Percentiles rank a stretch among this genome's conserved stretches.
Evolutionary conservation across 1,140 invertebrate species (phyloP).

Genomic region (Drosophila setifemur): DNA sequence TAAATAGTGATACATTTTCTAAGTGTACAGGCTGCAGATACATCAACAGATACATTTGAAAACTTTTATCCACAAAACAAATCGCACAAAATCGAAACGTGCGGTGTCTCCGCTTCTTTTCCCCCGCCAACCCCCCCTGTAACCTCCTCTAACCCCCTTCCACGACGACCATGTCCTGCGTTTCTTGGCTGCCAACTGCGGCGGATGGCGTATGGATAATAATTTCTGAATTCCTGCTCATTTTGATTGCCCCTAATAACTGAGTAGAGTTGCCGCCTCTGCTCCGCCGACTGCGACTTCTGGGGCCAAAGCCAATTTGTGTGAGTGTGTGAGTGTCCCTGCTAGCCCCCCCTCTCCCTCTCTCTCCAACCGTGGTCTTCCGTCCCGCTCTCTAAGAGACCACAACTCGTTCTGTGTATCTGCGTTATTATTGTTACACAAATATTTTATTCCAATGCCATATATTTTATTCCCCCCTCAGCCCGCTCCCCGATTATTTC

Average conservation of each 20-base stretch:
- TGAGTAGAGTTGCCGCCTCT: constrained; percentile 75
- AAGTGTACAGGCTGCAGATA: constrained; percentile 2
- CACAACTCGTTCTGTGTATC: constrained; percentile 28
- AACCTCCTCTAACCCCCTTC: neutral
- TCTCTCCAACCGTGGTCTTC: too few relatives aligned
- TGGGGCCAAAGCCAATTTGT: constrained; percentile 54
- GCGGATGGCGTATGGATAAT: constrained; percentile 69
- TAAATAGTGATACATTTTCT: too few relatives aligned
- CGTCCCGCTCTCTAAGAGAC: constrained; percentile 22
- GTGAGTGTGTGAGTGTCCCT: constrained; percentile 21
- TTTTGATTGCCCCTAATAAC: constrained; percentile 81
- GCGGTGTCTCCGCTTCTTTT: constrained; percentile 25
- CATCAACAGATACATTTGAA: constrained; percentile 64
- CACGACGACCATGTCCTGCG: constrained; percentile 49
- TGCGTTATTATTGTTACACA: constrained; percentile 79
- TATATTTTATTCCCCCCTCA: constrained; percentile 1
- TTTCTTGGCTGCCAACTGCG: constrained; percentile 45
- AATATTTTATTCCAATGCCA: constrained; percentile 70
- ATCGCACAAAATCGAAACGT: constrained; percentile 79
- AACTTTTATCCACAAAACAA: constrained; percentile 77
- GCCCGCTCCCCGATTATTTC: constrained; percentile 10
- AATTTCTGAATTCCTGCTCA: constrained; percentile 80
- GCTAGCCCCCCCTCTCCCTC: neutral
- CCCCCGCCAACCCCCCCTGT: neutral
- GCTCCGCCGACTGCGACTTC: constrained; percentile 34